Base-by-base conservation (phyloP, 2,113 vertebrate species). In the Eleginops maclovinus region DNA sequence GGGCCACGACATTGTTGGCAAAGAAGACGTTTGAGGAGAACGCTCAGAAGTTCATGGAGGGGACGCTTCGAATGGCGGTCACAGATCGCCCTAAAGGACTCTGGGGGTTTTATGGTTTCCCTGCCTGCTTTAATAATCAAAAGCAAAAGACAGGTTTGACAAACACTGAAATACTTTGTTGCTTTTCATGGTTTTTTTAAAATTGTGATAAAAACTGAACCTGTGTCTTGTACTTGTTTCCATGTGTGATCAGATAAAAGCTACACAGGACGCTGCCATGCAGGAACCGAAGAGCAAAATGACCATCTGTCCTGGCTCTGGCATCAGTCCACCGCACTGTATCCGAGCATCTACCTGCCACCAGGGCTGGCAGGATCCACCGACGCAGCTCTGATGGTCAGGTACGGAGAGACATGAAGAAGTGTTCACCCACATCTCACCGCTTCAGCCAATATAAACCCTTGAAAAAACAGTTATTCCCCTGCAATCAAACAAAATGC, bases 21-120 rank as follows among this genome's bases (percentile, higher is more conserved):
- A 89, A 3, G 19, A 0, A 0, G 14, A 74, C 84, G 75, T 98
- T 97, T 56, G 96, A 98, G 85, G 64, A 4, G 47, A 92, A 94
- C 0, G 95, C 96, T 0, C 91, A 46, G 31, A 72, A 31, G 2
- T 91, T 96, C 28, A 97, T 97, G 96, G 94, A 94, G 58, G 77
- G 88, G 72, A 97, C 96, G 0, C 87, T 98, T 36, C 46, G n/a
- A 56, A 50, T 94, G 51, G 94, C 88, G 13, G 87, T 72, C 12
- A 21, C 69, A 1, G 51, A 91, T 43, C 89, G 75, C 7, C 96
- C 96, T 0, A 4, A n/a, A 1, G 96, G 96, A 8, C 84, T 95
- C 54, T 97, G 97, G 97, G 97, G 97, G 9, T 97, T 96, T 91
- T 98, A 98, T 65, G 91, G 88, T 16, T 97, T 95, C 79, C 97